Evolutionary conservation across 2,113 vertebrate genomes (phyloP), one percentile per base, ranked within the genome.

Genomic region (Ictidomys tridecemlineatus): DNA sequence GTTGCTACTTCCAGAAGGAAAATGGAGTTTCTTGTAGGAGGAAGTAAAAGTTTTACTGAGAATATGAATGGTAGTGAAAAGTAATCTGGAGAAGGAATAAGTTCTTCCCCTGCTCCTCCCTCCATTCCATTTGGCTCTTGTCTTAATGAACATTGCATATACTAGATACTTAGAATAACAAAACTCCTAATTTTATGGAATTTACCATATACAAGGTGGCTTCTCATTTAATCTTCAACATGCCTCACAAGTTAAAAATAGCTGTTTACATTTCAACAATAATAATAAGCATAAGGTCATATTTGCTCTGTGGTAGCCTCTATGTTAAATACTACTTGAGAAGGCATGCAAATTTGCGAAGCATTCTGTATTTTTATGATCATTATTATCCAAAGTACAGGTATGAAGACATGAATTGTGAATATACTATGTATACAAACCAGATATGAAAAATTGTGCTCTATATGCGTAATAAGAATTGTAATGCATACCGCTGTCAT

Each of bases 41-140:
- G 37, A 87, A 84, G 37, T 85, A 77, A 61, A 53, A 28, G 1
- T 58, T 89, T 89, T 87, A 58, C 89, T 76, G 56, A 78, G 34
- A 85, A 34, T 89, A 78, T 70, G 91, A 88, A 30, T n/a, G 22
- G 63, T 88, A 61, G 61, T 69, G 12, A 93, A 85, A 69, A 88
- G 37, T 85, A 89, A 56, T 37, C 85, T 96, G 42, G n/a, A 91
- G 22, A 51, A 70, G 88, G 42, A 91, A 82, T 88, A 72, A 96
- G 42, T 73, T 61, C 26, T 42, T 22, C 0, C 5, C 28, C 42
- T 30, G 2, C 14, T 16, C 20, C 4, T 2, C 16, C 9, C 10
- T 16, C 12, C 4, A 37, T 22, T 34, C 12, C 14, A 0, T 82
- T 70, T 84, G 45, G 10, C 26, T 92, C 3, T 73, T 89, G 32